Base-by-base conservation (phyloP, 2,797 vertebrate species). In the Karalla daura region DNA sequence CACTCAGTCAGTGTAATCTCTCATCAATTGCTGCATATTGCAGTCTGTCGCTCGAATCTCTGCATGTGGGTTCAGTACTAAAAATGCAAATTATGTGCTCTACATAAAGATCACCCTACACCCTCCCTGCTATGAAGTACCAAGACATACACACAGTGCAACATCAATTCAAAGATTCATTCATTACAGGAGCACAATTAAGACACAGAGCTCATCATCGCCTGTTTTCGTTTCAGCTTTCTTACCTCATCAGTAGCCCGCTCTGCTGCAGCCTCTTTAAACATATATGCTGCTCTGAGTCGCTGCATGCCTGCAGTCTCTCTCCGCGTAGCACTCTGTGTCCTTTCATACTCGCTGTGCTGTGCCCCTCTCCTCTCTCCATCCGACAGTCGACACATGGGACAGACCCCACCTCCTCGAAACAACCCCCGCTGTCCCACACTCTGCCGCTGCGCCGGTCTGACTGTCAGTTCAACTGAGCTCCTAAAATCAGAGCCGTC, bases 391-490 rank as follows among this genome's bases (percentile, higher is more conserved):
- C 64, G 62, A 83, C 84, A 89, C 87, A 91, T 58, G 76, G 84
- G 87, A 91, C 85, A 85, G 76, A 88, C 84, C 88, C 86, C 89
- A 88, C 90, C 89, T 89, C 88, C 80, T 74, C 44, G 40, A 71
- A 25, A 78, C 73, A 65, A 67, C 75, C 79, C 77, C 76, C 56
- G 21, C 81, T 59, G 73, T 76, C 74, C 75, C 55, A 55, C 70
- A 66, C 51, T 61, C 73, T 76, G 73, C 70, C 14, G 14, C 72
- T 74, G 65, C 70, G 30, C 74, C 40, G 28, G 54, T 75, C 73
- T 60, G 76, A 78, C 63, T 49, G 49, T 4, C 49, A 74, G 54
- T 65, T 43, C 52, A 64, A 56, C 50, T 73, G 56, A 7, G 32
- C 58, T 43, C 35, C 27, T 37, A 49, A 30, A 59, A 55, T 74